Evolutionary conservation across 1,140 invertebrate species (phyloP).

Genomic region (Drosophila athabasca): DNA sequence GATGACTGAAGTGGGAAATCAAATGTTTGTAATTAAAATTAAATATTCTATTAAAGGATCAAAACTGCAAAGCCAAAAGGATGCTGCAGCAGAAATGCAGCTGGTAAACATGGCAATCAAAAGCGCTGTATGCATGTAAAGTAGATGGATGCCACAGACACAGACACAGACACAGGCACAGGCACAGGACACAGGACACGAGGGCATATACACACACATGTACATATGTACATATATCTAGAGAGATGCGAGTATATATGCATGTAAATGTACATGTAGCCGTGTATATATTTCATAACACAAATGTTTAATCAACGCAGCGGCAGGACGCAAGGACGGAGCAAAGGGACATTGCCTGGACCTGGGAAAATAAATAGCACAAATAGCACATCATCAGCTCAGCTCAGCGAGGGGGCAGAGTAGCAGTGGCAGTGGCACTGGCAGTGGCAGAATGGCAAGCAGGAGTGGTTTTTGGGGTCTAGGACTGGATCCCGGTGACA

Average conservation of each 20-base stretch:
- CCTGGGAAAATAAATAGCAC: constrained; percentile 52
- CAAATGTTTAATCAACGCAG: constrained; percentile 77
- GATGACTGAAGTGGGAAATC: constrained; percentile 79
- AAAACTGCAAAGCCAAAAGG: constrained; percentile 77
- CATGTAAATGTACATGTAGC: background rate
- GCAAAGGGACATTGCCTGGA: constrained; percentile 23
- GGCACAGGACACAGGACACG: too few species aligned
- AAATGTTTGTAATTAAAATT: constrained; percentile 83
- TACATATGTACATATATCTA: background rate
- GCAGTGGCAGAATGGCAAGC: background rate
- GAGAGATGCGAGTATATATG: constrained; percentile 7
- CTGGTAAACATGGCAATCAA: constrained; percentile 75
- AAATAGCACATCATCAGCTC: constrained; percentile 54
- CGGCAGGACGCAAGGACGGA: constrained; percentile 21
- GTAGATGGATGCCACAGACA: constrained; percentile 19
- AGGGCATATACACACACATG: background rate
- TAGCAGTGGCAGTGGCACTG: background rate
- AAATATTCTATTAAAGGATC: constrained; percentile 82
- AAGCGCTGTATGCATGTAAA: constrained; percentile 56
- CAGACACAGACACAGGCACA: too few species aligned
- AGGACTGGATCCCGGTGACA: constrained; percentile 47
- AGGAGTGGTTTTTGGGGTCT: constrained; percentile 44
- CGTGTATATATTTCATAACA: constrained; percentile 70
- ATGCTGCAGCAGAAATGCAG: constrained; percentile 52
- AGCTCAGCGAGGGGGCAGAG: constrained; percentile 12